These are phyloP conservation scores for Sarcophaga peregrina DNA, from an alignment of 1,140 invertebrate species.

Conservation along the genomic window DNA sequence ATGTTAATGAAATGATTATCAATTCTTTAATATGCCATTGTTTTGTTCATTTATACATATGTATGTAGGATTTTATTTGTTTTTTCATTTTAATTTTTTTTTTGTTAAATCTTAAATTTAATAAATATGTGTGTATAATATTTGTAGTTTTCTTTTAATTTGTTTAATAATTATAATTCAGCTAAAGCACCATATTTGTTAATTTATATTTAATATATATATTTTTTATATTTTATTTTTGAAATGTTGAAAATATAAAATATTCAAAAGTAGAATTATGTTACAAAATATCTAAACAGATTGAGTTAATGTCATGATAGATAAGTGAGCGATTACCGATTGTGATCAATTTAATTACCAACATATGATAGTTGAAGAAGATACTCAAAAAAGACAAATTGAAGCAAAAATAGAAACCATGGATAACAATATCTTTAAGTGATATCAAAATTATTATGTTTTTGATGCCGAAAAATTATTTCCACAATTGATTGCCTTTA, in stretches of 20 bases:
- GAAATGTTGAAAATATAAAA: constrained; percentile 13
- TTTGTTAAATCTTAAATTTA: neutral
- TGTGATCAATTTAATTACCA: no score
- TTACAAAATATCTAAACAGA: neutral
- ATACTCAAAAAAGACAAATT: no score
- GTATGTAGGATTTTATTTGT: constrained; percentile 10
- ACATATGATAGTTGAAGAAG: no score
- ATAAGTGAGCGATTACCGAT: no score
- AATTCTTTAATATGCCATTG: constrained; percentile 43
- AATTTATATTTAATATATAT: constrained; percentile 52
- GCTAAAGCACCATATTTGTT: constrained; percentile 62
- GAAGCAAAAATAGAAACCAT: no score
- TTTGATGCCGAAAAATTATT: no score
- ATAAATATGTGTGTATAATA: neutral
- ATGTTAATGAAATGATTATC: constrained; percentile 37
- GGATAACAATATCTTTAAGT: no score
- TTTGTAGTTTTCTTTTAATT: constrained; percentile 48
- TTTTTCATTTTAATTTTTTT: constrained; percentile 11
- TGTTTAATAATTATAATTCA: constrained; percentile 62
- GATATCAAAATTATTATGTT: no score
- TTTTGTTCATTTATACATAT: constrained; percentile 34
- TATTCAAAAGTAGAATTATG: neutral
- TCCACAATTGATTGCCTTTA: no score
- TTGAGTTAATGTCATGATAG: no score
- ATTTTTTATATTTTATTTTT: constrained; percentile 28